Base-by-base conservation (phyloP, 1,140 invertebrate species). In the Neodiprion virginianus region DNA sequence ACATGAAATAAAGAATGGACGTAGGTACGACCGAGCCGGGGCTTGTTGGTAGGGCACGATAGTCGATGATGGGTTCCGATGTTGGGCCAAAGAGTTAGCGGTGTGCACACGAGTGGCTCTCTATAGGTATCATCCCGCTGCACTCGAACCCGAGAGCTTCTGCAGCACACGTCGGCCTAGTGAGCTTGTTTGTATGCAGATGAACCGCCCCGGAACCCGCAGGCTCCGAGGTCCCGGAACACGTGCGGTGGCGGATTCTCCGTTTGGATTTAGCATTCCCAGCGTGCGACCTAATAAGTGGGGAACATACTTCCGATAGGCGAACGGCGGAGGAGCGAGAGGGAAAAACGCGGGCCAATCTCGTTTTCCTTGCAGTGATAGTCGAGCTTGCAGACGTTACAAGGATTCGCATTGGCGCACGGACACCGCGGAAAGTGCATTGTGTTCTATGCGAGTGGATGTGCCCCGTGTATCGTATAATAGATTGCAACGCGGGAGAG, bases 221-320 rank as follows among this genome's bases (percentile, higher is more conserved):
- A 61, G 53, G 53, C 53, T 61, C 28, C 28, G 28, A 61, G 11
- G 53, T 61, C 53, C 53, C 8, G n/a, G 53, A 61, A 61, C 53
- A 61, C 53, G 53, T 61, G 53, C 53, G 53, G 53, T 61, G 8
- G 53, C 0, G 28, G 28, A 61, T 61, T 14, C 53, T 61, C 11
- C n/a, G 53, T 61, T 61, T 61, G n/a, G 53, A 61, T 61, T 61
- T 61, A 61, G 53, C 53, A 61, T 61, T 61, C 53, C 53, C 53
- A 61, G n/a, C 53, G n/a, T 61, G 53, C 53, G 53, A 61, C 53
- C 53, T 61, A 61, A 61, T 61, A 61, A 61, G 53, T 61, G 53
- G 53, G 53, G n/a, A 61, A 61, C 53, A 61, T 14, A 61, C 53
- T 61, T 61, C 53, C 53, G 53, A 61, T 61, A 14, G 11, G 53